These are phyloP conservation scores for Atractosteus spatula DNA, from an alignment of 2,113 vertebrate genomes.

Conservation along the genomic window DNA sequence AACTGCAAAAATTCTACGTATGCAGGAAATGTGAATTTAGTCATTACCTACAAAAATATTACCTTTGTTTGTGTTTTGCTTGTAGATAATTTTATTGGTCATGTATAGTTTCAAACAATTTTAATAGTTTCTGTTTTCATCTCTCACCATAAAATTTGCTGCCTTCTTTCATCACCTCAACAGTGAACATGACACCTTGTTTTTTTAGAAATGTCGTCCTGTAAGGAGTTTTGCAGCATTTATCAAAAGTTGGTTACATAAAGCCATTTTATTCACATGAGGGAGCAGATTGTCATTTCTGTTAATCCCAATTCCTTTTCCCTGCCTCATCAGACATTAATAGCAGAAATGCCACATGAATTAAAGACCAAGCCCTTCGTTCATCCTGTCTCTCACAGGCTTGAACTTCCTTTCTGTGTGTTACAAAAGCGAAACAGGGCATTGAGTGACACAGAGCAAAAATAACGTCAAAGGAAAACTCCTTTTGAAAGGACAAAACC, in stretches of 20 bases:
- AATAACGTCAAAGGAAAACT: neutral
- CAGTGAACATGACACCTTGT: too few relatives aligned
- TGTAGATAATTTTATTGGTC: too few relatives aligned
- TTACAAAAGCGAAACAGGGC: neutral
- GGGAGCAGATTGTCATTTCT: conserved; percentile 47
- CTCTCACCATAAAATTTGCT: too few relatives aligned
- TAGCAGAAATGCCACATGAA: neutral
- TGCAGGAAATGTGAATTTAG: too few relatives aligned
- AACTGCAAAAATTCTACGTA: too few relatives aligned
- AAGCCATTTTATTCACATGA: conserved; percentile 48
- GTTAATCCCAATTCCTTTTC: conserved; percentile 42
- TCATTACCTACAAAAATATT: too few relatives aligned
- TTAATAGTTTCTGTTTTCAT: too few relatives aligned
- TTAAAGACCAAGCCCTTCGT: conserved; percentile 8
- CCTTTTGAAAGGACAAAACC: neutral
- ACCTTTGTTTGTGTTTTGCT: too few relatives aligned
- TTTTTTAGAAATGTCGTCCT: conserved; percentile 29
- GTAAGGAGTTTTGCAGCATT: conserved; percentile 35
- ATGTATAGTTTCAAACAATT: too few relatives aligned
- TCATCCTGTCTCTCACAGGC: conserved; percentile 5
- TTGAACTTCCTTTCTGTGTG: conserved; percentile 11
- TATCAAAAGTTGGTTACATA: conserved; percentile 48
- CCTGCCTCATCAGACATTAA: conserved; percentile 7
- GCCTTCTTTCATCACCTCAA: too few relatives aligned
- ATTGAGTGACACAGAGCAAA: neutral